Percentiles rank a stretch among this genome's conserved stretches.
Evolutionary conservation across 2,113 vertebrate species (phyloP).

Genomic region (Mohoua ochrocephala): DNA sequence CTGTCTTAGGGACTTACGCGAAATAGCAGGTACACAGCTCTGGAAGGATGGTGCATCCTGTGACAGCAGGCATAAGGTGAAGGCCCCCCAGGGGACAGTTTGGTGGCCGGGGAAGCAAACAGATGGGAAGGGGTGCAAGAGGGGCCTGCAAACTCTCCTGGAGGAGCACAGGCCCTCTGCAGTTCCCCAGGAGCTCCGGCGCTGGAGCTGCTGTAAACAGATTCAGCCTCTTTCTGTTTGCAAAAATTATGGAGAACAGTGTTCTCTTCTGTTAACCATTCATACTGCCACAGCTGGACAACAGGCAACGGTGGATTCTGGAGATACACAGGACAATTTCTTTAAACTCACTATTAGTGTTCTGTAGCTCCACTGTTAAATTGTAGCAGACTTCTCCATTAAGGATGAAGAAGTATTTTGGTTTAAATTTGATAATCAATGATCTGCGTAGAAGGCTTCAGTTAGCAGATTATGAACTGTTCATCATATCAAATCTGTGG

Average conservation of each 20-base stretch:
- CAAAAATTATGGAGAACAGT: not conserved
- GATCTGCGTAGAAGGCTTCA: not conserved
- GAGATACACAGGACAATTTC: not conserved
- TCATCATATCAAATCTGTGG: not conserved
- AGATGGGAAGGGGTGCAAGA: not conserved
- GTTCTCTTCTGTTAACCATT: not conserved
- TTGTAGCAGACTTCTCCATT: not conserved
- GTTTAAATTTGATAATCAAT: not conserved
- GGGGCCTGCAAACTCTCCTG: not conserved
- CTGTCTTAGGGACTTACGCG: not conserved
- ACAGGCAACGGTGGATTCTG: not conserved
- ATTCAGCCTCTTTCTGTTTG: not conserved
- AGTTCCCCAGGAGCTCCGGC: not conserved
- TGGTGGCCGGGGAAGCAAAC: not conserved
- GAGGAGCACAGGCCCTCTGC: not conserved
- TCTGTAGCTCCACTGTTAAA: not conserved
- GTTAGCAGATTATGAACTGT: not conserved
- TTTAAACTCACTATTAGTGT: not conserved
- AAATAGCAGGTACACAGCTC: not conserved
- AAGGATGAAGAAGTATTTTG: not conserved
- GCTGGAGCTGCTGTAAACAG: not conserved
- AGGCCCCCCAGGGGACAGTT: too few species aligned
- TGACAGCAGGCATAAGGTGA: not conserved
- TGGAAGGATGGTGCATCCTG: not conserved
- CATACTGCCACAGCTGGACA: not conserved